Evolutionary conservation across 2,113 vertebrate species (phyloP).

Genomic region (Cheilinus undulatus): DNA sequence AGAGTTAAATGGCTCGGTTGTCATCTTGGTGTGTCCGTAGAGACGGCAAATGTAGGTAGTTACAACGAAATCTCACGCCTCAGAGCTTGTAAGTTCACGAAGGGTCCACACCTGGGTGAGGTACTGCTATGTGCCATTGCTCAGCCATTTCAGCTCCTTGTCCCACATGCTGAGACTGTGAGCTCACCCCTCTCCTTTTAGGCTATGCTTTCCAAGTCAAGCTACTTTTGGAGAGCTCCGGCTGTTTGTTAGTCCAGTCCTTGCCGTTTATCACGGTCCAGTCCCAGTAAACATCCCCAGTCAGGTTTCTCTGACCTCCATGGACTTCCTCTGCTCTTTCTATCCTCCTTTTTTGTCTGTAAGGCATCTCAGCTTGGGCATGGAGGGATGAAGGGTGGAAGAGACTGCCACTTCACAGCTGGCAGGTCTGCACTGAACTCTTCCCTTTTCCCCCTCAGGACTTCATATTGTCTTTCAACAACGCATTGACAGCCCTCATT

Average conservation of each 20-base stretch:
- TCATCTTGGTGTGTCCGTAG: slow-evolving; percentile 42
- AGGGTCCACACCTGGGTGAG: slow-evolving; percentile 43
- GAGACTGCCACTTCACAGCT: slow-evolving; percentile 43
- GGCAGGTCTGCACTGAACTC: slow-evolving; percentile 39
- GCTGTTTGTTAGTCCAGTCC: slow-evolving; percentile 40
- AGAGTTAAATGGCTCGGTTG: slow-evolving; percentile 68
- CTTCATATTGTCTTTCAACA: slow-evolving; percentile 44
- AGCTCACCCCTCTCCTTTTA: slow-evolving; percentile 36
- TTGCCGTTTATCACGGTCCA: slow-evolving; percentile 39
- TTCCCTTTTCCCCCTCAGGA: slow-evolving; percentile 38
- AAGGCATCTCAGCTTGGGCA: slow-evolving; percentile 78
- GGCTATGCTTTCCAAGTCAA: slow-evolving; percentile 10
- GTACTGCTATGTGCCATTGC: slow-evolving; percentile 48
- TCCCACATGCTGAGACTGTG: slow-evolving; percentile 48
- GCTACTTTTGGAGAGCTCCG: slow-evolving; percentile 42
- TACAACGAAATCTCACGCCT: slow-evolving; percentile 54
- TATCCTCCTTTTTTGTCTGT: slow-evolving; percentile 62
- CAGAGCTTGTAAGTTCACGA: slow-evolving; percentile 53
- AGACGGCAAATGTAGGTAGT: slow-evolving; percentile 63
- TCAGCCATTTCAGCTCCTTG: slow-evolving; percentile 37
- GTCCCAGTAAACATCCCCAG: slow-evolving; percentile 36
- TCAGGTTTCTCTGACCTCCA: slow-evolving; percentile 41
- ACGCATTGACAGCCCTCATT: slow-evolving; percentile 51
- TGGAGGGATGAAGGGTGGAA: slow-evolving; percentile 52
- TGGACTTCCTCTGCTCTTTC: slow-evolving; percentile 21